Evolutionary conservation across 2,888 invertebrate species (phyloP), one percentile per base, ranked within the genome.

Genomic region (Colostygia pectinataria): DNA sequence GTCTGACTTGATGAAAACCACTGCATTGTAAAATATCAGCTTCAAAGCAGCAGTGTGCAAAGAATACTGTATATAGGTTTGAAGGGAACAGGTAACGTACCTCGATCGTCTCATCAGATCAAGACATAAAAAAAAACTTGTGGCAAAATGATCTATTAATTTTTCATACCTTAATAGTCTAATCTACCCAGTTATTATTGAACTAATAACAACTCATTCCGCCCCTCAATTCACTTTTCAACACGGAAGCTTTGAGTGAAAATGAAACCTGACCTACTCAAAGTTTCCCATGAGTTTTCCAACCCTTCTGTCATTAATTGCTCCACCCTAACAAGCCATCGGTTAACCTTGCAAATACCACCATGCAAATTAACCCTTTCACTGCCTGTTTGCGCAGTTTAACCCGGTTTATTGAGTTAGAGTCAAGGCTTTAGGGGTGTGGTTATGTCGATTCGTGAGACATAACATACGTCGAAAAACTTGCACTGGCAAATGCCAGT

Each of bases 281-380:
- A 83, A 88, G 66, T 80, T 89, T 89, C 84, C 87, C 87, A 82
- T 79, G 81, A 77, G 63, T 83, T 80, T 81, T 69, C 84, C 71
- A 71, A 73, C 79, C 84, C 80, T 72, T 66, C 67, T 55, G 59
- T 55, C 73, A 71, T 79, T 89, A 89, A 89, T 89, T 88, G 85
- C 72, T 69, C 71, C 73, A 74, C 88, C 87, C 87, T 89, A 89
- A 90, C 86, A 81, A 88, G 86, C 79, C 77, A 74, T 70, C 80
- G 82, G 88, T 90, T 89, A 88, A 85, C 89, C 86, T 85, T 77
- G 78, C 80, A 71, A 80, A 80, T 72, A 71, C 80, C 77, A 75
- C 79, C 85, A 89, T 86, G 90, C 86, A 90, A 90, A 90, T 89
- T 86, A 89, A 88, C 89, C 89, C 90, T 88, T 89, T 84, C 82